Conservation (phyloP, 2,888 invertebrate species). For the Polia nebulosa region DNA sequence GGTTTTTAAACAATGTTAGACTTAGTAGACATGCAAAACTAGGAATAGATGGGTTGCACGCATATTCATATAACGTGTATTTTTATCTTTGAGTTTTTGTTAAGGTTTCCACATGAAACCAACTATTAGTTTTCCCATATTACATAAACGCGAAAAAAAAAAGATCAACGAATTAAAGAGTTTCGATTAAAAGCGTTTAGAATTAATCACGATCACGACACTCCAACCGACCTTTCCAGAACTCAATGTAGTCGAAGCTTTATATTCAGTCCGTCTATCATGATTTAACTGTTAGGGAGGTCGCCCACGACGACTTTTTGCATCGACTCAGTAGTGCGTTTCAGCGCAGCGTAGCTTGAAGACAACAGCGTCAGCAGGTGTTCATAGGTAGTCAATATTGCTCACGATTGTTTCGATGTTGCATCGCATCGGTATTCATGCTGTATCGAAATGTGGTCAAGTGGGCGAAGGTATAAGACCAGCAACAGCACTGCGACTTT, state of each 20-base stretch:
- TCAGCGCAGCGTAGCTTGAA: no score
- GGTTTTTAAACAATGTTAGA: background rate
- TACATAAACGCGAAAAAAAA: background rate
- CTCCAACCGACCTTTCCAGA: background rate
- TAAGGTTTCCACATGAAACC: background rate
- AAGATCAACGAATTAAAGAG: background rate
- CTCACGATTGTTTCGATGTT: background rate
- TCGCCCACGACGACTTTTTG: background rate
- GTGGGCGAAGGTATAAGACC: background rate
- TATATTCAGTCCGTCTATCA: background rate
- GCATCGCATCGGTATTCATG: background rate
- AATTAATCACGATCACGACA: background rate
- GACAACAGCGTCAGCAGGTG: background rate
- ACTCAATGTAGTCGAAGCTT: background rate
- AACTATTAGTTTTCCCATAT: background rate
- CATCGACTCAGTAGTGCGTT: background rate
- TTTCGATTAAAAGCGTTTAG: background rate
- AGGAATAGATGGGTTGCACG: background rate
- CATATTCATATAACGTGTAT: background rate
- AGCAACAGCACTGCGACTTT: no score
- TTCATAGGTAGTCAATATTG: background rate
- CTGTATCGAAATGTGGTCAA: background rate
- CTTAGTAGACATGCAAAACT: background rate
- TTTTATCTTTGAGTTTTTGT: no score
- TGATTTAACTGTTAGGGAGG: background rate